phyloP scores from a whole-genome alignment of 2,113 vertebrate species.

The Syrmaticus mikado region DNA sequence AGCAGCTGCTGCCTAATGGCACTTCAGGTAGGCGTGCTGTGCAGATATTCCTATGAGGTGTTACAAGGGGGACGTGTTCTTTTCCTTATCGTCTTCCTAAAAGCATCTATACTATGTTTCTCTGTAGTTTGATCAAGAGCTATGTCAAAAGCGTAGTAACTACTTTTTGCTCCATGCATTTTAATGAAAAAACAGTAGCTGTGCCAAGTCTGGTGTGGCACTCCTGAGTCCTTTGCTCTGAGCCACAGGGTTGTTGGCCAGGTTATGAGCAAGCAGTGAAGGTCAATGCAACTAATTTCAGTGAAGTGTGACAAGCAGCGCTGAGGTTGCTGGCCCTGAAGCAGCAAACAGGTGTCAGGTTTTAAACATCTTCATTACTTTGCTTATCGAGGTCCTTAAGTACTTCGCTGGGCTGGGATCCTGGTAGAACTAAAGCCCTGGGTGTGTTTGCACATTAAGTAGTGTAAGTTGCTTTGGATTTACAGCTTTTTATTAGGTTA shows the following conservation, averaged over 20 bases:
- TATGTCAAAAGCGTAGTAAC: background rate
- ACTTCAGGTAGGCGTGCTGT: background rate
- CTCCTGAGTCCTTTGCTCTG: background rate
- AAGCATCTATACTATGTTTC: background rate
- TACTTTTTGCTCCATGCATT: background rate
- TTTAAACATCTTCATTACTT: constrained; percentile 19
- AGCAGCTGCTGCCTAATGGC: background rate
- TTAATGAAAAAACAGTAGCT: background rate
- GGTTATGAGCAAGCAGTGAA: background rate
- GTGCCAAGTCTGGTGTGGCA: background rate
- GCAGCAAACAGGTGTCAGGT: background rate
- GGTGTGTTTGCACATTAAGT: background rate
- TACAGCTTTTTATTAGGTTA: background rate
- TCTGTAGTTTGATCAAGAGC: background rate
- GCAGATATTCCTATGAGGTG: background rate
- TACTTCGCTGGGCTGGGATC: background rate
- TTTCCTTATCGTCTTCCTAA: background rate
- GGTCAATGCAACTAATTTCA: background rate
- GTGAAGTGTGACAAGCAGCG: background rate
- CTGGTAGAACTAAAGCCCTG: background rate
- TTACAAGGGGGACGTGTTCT: rapidly evolving
- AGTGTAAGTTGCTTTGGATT: background rate
- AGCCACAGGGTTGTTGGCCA: background rate
- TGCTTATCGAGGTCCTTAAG: background rate
- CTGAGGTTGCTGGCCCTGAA: background rate